Percentiles rank a stretch among this genome's conserved stretches.
Evolutionary conservation across 2,797 vertebrate genomes (phyloP).

Genomic region (Malurus splendens): DNA sequence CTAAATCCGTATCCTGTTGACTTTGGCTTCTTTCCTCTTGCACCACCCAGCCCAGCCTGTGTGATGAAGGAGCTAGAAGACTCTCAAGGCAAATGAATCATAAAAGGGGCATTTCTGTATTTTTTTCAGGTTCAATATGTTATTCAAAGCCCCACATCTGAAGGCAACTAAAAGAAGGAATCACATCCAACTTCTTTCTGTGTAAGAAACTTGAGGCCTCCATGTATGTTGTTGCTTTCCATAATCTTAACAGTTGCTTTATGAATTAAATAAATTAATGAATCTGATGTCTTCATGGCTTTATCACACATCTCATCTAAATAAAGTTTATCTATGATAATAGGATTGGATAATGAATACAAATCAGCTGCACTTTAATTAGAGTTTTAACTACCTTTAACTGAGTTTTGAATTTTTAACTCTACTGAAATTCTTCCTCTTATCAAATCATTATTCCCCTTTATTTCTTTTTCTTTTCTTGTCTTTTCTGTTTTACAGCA

Average conservation of each 20-base stretch:
- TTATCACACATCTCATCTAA: neutral
- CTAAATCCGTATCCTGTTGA: conserved; percentile 52
- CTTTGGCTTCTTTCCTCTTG: conserved; percentile 15
- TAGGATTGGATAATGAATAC: neutral
- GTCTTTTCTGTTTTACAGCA: neutral
- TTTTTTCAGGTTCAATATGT: neutral
- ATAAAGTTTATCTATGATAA: neutral
- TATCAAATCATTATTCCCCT: neutral
- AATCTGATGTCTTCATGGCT: neutral
- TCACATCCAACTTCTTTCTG: neutral
- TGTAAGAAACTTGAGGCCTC: neutral
- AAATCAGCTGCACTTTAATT: neutral
- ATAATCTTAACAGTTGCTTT: neutral
- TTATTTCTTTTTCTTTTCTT: neutral
- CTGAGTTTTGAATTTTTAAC: neutral
- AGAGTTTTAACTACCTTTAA: neutral
- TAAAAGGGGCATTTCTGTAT: neutral
- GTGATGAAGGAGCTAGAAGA: neutral
- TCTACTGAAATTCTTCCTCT: neutral
- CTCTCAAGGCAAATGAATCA: neutral
- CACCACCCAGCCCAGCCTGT: neutral
- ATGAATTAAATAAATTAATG: neutral
- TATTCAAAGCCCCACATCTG: neutral
- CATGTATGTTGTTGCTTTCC: neutral
- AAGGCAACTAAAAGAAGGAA: neutral